Base-by-base conservation (phyloP, 2,113 vertebrate genomes). In the Nycticebus coucang region DNA sequence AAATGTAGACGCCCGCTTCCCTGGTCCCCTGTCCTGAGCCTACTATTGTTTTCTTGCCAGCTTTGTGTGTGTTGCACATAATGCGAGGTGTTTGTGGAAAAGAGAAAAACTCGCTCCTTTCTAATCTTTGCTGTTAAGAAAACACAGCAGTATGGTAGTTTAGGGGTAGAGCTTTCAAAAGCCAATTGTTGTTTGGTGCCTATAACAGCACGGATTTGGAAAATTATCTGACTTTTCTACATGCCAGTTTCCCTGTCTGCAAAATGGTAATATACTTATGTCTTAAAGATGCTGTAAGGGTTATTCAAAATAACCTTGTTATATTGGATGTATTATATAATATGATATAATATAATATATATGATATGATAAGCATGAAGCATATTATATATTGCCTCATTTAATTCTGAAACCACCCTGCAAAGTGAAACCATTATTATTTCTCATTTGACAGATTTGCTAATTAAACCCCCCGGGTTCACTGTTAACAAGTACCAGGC, bases 61-160 rank as follows among this genome's bases (percentile, higher is more conserved):
- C 30, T 2, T 93, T 53, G 8, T 83, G 8, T 72, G 21, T 37
- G 19, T 74, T 69, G 80, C 35, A 85, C 28, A 81, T 10, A 84
- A 35, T 71, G 13, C 2, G 24, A 50, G 12, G 5, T 50, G 18
- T 68, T n/a, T 26, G 28, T 50, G 55, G 24, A 64, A 35, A 62
- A 50, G 26, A 24, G 62, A 74, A 10, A 86, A 55, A 9, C 3
- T 81, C 88, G 41, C 17, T 24, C 37, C 72, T 93, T 84, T 93
- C 30, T 66, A 57, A 66, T 59, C 24, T 85, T 89, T 94, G 35
- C 50, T 93, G 33, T 84, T 89, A 53, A 82, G 45, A 96, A 87
- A 59, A 85, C 50, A 57, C 35, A 64, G 1, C 19, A 35, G 68
- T 64, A 35, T 55, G 68, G 21, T 41, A 18, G 26, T 93, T 89